Conservation (phyloP, 2,888 invertebrate genomes). For the Subacronicta megacephala region DNA sequence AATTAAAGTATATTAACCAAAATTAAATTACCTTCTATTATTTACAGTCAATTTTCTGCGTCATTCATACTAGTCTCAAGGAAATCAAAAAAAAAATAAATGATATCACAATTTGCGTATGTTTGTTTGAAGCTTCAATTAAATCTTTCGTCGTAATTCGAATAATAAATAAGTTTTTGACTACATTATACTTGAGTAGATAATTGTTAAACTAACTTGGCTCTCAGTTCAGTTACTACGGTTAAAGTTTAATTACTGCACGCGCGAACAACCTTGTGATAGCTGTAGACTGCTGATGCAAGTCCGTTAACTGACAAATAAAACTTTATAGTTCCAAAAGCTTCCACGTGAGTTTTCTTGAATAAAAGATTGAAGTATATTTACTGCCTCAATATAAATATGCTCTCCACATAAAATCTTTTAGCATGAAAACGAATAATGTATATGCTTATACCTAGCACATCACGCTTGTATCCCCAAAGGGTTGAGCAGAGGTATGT, state of each 20-base stretch:
- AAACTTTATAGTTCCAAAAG: conserved; percentile 44
- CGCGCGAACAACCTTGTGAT: conserved; percentile 33
- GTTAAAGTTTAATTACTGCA: conserved; percentile 47
- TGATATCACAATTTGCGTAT: not conserved
- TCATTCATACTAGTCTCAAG: conserved; percentile 26
- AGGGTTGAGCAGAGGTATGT: no score
- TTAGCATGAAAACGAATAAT: no score
- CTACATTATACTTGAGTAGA: conserved; percentile 16
- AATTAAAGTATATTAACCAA: no score
- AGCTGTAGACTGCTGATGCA: conserved; percentile 21
- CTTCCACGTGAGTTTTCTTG: conserved; percentile 27
- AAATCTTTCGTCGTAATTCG: conserved; percentile 22
- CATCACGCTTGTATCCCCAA: no score
- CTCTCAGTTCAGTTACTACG: conserved; percentile 33
- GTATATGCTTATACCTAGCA: no score
- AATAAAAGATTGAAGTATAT: conserved; percentile 3
- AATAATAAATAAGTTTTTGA: conserved; percentile 22
- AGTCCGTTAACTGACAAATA: conserved; percentile 42
- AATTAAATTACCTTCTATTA: no score
- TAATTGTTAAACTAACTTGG: conserved; percentile 54
- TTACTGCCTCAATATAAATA: not conserved
- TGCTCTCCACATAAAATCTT: not conserved
- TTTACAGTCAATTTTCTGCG: no score
- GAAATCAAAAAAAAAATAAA: conserved; percentile 30
- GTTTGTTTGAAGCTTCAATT: conserved; percentile 18